Conservation (phyloP, 2,113 vertebrate genomes). For the Rana temporaria region DNA sequence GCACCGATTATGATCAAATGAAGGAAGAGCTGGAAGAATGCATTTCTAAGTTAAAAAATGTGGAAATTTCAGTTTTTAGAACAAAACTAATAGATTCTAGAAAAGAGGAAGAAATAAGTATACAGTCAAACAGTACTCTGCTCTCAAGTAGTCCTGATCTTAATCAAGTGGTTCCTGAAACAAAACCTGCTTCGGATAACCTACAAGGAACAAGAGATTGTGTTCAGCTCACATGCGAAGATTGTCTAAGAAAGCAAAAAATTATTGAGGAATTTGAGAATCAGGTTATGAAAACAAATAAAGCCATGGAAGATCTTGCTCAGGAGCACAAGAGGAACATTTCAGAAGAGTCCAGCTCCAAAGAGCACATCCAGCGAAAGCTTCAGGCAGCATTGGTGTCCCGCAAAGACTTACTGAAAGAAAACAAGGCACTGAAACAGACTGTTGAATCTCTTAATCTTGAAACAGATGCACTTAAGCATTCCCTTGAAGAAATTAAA, state of each 20-base stretch:
- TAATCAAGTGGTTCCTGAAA: constrained; percentile 39
- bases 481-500: constrained; percentile 65
- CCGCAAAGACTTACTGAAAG: constrained; percentile 81
- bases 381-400: constrained; percentile 85
- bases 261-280: constrained; percentile 65
- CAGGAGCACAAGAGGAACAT: constrained; percentile 65
- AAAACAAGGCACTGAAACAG: constrained; percentile 76
- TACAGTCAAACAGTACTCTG: constrained; percentile 51
- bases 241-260: constrained; percentile 64
- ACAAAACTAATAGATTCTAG: constrained; percentile 61
- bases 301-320: constrained; percentile 59
- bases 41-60: constrained; percentile 58
- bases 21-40: constrained; percentile 70
- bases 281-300: constrained; percentile 68
- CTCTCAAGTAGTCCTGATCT: constrained; percentile 12
- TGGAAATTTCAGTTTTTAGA: constrained; percentile 63
- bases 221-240: constrained; percentile 51
- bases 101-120: constrained; percentile 65
- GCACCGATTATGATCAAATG: constrained; percentile 67
- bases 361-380: constrained; percentile 77
- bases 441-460: constrained; percentile 65
- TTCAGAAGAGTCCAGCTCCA: constrained; percentile 64
- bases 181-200: constrained; percentile 49
- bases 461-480: constrained; percentile 69
- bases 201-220: constrained; percentile 56